Conservation (phyloP, 1,140 invertebrate genomes). For the Neotoxoptera formosana region DNA sequence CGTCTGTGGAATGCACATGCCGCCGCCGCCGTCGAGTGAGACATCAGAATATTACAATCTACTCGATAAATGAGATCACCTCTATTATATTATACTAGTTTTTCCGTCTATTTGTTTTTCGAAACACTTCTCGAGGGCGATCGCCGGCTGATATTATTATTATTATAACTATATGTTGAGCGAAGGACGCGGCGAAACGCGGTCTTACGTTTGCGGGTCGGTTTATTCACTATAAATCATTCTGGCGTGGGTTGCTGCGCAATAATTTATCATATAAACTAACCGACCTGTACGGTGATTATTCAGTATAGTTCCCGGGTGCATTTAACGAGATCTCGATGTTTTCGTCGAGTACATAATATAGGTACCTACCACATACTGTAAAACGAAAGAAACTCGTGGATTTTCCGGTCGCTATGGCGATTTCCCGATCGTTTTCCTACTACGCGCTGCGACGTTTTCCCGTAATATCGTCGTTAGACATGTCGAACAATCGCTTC, state of each 20-base stretch:
- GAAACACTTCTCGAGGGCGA: background rate
- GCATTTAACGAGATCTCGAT: background rate
- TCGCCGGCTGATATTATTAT: no score
- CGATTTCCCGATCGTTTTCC: background rate
- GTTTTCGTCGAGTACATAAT: no score
- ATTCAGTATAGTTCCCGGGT: background rate
- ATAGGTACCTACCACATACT: background rate
- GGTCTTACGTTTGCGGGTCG: background rate
- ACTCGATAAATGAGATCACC: no score
- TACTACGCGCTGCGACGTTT: background rate
- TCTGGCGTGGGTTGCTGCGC: background rate
- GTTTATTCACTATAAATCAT: constrained; percentile 3
- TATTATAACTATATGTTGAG: background rate
- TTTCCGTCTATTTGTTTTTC: background rate
- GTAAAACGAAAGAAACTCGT: background rate
- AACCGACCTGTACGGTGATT: background rate
- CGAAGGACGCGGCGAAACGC: background rate
- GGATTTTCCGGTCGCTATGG: background rate
- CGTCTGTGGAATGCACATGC: no score
- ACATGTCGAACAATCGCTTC: background rate
- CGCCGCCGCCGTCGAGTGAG: no score
- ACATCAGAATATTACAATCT: no score
- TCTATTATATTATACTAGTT: no score
- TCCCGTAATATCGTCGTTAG: background rate
- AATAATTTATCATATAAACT: constrained; percentile 2